phyloP scores from a whole-genome alignment of 64 coral and sea anemone species.

The Pocillopora damicornis region DNA sequence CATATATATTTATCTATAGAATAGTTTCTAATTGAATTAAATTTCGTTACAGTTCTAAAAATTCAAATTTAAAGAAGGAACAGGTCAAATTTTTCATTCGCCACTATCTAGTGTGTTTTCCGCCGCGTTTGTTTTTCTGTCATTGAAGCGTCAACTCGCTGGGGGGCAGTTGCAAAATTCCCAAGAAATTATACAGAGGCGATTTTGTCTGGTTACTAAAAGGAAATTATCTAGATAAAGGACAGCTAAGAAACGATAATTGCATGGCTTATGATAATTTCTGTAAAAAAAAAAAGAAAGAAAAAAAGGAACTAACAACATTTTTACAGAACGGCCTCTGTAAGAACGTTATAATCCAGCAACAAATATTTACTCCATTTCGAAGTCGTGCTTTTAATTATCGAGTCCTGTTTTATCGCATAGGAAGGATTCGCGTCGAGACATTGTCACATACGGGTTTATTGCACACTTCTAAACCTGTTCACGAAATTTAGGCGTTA shows the following conservation, averaged over 20 bases:
- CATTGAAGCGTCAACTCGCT: background rate
- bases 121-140: background rate
- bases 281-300: background rate
- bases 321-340: background rate
- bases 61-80: background rate
- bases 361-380: too few species aligned
- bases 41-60: conserved; percentile 1
- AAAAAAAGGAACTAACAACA: background rate
- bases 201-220: conserved; percentile 1
- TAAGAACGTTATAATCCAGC: too few species aligned
- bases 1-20: background rate
- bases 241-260: background rate
- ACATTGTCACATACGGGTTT: too few species aligned
- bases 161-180: conserved; percentile 10
- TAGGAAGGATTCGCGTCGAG: too few species aligned
- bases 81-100: background rate
- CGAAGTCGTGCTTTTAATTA: too few species aligned
- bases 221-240: conserved; percentile 8
- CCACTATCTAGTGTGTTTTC: background rate
- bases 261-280: background rate
- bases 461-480: too few species aligned
- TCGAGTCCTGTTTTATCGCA: background rate
- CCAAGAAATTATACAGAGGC: background rate
- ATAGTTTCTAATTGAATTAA: conserved; percentile 22
- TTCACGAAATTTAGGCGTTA: too few species aligned